A percentile compares a stretch with the other conserved stretches of the same genome.
phyloP scores from a whole-genome alignment of 30 jellyfish, hydroid and myxozoan species.

The Turritopsis rubra region DNA sequence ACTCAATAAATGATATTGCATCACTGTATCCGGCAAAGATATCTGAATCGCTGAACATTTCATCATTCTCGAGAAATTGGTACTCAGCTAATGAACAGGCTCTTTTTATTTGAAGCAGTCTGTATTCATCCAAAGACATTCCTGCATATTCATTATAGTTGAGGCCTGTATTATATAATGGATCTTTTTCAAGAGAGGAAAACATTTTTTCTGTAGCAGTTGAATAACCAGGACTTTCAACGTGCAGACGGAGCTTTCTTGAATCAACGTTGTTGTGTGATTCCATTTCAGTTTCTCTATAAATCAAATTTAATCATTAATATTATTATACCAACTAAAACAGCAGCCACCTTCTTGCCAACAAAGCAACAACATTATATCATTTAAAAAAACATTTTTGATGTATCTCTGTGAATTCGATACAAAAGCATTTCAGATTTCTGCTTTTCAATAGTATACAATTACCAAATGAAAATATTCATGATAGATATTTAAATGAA shows the following conservation, averaged over 20 bases:
- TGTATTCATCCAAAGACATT: conserved; percentile 44
- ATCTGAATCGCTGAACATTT: conserved; percentile 38
- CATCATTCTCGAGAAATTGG: conserved; percentile 50
- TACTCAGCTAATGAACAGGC: conserved; percentile 44
- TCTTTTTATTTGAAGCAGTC: conserved; percentile 49
- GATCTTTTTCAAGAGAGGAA: conserved; percentile 62
- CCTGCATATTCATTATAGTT: conserved; percentile 24
- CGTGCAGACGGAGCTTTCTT: neutral
- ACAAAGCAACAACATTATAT: neutral
- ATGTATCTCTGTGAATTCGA: too few relatives aligned
- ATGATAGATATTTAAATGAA: too few relatives aligned
- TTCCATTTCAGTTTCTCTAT: neutral
- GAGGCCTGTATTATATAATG: conserved; percentile 44
- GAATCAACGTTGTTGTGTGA: neutral
- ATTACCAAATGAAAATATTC: too few relatives aligned
- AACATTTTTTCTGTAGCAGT: neutral
- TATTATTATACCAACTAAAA: too few relatives aligned
- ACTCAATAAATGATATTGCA: conserved; percentile 50
- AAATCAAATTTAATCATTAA: neutral
- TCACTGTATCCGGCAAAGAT: conserved; percentile 40
- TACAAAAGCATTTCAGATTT: too few relatives aligned
- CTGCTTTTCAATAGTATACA: too few relatives aligned
- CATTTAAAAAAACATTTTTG: too few relatives aligned
- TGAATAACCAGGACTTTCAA: conserved; percentile 12
- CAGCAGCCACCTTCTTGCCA: neutral